A percentile compares a stretch with the other conserved stretches of the same genome.
Conservation (phyloP, 2,113 vertebrate genomes). For the Scophthalmus maximus region DNA sequence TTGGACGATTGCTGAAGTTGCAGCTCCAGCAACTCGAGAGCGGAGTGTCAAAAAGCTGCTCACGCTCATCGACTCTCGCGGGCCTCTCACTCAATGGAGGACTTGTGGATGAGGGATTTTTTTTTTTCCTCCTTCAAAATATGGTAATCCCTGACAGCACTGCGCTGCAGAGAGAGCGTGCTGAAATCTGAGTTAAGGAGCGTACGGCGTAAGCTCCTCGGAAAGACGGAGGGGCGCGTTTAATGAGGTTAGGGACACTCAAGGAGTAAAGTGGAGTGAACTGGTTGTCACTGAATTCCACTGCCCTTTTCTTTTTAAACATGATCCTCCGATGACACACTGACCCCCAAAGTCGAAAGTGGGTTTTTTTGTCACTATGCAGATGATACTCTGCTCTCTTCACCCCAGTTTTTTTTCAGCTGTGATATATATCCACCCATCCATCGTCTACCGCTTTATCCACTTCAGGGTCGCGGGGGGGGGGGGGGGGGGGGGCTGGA, state of each 20-base stretch:
- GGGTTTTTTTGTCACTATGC: conserved; percentile 10
- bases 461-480: no score
- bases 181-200: conserved; percentile 73
- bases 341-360: conserved; percentile 43
- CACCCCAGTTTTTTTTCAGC: neutral
- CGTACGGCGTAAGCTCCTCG: conserved; percentile 58
- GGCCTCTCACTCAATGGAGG: conserved; percentile 48
- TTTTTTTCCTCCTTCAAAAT: conserved; percentile 64
- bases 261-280: conserved; percentile 61
- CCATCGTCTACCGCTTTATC: no score
- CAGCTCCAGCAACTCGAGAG: conserved; percentile 26
- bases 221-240: conserved; percentile 50
- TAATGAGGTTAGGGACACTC: conserved; percentile 77
- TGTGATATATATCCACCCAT: no score
- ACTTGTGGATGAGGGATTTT: conserved; percentile 61
- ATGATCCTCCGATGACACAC: conserved; percentile 38
- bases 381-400: conserved; percentile 1
- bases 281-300: conserved; percentile 36
- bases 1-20: conserved; percentile 44
- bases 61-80: conserved; percentile 37
- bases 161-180: conserved; percentile 57
- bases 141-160: conserved; percentile 78
- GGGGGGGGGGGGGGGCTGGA: no score
- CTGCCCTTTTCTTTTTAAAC: conserved; percentile 2
- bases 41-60: conserved; percentile 44